A percentile compares a stretch with the other conserved stretches of the same genome.
These are phyloP conservation scores for Aphelocoma californica DNA, from an alignment of 2,797 vertebrate species.

Conservation along the genomic window DNA sequence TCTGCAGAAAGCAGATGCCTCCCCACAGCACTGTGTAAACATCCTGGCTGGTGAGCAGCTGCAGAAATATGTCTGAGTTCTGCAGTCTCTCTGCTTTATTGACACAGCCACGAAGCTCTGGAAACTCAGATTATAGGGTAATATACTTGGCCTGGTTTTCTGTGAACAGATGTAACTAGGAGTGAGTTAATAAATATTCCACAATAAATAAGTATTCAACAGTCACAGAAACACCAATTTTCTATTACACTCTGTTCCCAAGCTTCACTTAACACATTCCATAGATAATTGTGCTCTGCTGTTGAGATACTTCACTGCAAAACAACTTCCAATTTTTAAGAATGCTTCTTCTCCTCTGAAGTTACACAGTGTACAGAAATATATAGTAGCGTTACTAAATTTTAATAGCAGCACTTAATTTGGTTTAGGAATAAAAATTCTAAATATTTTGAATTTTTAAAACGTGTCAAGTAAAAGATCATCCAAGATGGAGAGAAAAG, in stretches of 20 bases:
- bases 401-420: neutral
- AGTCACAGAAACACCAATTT: constrained; percentile 3
- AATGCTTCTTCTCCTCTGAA: neutral
- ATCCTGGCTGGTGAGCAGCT: neutral
- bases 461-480: neutral
- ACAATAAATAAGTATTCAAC: constrained; percentile 1
- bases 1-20: neutral
- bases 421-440: neutral
- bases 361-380: neutral
- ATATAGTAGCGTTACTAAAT: neutral
- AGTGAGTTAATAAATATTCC: constrained; percentile 40
- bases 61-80: neutral
- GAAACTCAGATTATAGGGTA: neutral
- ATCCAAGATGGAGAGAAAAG: neutral
- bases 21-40: neutral
- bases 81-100: neutral
- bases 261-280: neutral
- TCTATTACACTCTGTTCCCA: constrained; percentile 20
- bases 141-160: neutral
- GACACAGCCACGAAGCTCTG: neutral
- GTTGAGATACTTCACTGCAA: neutral
- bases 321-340: neutral
- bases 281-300: neutral
- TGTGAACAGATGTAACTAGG: neutral
- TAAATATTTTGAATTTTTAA: neutral